A percentile compares a stretch with the other conserved stretches of the same genome.
phyloP scores from a whole-genome alignment of 1,140 invertebrate species.

The Nephotettix cincticeps region DNA sequence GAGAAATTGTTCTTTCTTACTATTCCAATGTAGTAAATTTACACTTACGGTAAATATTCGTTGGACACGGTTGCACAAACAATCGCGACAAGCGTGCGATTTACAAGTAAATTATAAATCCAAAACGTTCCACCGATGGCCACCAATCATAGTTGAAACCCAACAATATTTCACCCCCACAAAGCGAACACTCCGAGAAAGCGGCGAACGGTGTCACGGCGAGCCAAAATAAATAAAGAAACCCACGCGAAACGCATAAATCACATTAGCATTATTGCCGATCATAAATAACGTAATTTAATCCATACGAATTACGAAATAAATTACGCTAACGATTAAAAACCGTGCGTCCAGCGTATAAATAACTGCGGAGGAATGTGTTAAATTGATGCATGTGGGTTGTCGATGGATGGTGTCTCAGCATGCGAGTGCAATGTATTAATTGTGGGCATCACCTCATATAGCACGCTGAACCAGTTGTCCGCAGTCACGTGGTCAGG shows the following conservation, averaged over 20 bases:
- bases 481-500: not conserved
- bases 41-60: too few relatives aligned
- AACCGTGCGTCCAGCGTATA: not conserved
- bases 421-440: slow-evolving; percentile 6
- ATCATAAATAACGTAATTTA: slow-evolving; percentile 7
- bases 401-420: not conserved
- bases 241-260: not conserved
- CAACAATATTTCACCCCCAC: too few relatives aligned
- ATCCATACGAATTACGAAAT: slow-evolving; percentile 8
- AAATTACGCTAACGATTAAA: not conserved
- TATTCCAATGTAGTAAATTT: too few relatives aligned
- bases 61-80: too few relatives aligned
- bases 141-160: too few relatives aligned
- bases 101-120: too few relatives aligned
- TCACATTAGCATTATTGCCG: slow-evolving; percentile 7
- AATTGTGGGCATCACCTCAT: not conserved
- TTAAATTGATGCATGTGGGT: not conserved
- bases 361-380: not conserved
- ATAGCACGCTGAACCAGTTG: not conserved
- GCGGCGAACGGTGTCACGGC: not conserved
- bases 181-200: too few relatives aligned
- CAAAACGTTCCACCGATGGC: too few relatives aligned
- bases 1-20: too few relatives aligned
- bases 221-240: slow-evolving; percentile 8
- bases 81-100: too few relatives aligned